Evolutionary conservation across 1,140 invertebrate species (phyloP).

Genomic region (Lineus longissimus): DNA sequence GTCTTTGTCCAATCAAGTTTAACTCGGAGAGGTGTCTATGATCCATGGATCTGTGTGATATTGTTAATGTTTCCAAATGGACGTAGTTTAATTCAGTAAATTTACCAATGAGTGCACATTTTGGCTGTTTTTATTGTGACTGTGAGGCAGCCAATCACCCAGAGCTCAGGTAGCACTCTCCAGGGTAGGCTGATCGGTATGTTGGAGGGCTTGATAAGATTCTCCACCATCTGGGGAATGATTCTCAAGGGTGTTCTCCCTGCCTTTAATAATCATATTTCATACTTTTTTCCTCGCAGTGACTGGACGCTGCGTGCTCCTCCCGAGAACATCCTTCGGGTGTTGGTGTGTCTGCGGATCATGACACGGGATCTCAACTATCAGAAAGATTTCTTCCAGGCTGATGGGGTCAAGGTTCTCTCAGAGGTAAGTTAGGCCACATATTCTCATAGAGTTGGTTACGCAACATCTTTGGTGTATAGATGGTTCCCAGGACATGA

Average conservation of each 20-base stretch:
- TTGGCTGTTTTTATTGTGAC: background rate
- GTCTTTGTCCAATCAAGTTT: background rate
- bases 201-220: background rate
- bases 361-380: slow-evolving; percentile 43
- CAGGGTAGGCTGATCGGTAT: too few relatives aligned
- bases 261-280: background rate
- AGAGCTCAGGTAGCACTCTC: too few relatives aligned
- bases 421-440: slow-evolving; percentile 30
- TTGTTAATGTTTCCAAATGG: background rate
- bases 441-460: too few relatives aligned
- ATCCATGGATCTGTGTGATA: background rate
- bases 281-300: slow-evolving; percentile 24
- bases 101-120: background rate
- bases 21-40: background rate
- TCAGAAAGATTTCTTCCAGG: slow-evolving; percentile 42
- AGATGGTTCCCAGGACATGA: too few relatives aligned
- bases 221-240: background rate
- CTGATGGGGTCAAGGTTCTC: slow-evolving; percentile 35
- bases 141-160: background rate
- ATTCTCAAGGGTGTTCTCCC: background rate
- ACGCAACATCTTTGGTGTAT: too few relatives aligned
- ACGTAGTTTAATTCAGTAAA: background rate
- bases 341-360: slow-evolving; percentile 48
- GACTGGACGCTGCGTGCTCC: slow-evolving; percentile 40
- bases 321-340: slow-evolving; percentile 42